Conservation (phyloP, 2,113 vertebrate genomes). For the Myxocyprinus asiaticus region DNA sequence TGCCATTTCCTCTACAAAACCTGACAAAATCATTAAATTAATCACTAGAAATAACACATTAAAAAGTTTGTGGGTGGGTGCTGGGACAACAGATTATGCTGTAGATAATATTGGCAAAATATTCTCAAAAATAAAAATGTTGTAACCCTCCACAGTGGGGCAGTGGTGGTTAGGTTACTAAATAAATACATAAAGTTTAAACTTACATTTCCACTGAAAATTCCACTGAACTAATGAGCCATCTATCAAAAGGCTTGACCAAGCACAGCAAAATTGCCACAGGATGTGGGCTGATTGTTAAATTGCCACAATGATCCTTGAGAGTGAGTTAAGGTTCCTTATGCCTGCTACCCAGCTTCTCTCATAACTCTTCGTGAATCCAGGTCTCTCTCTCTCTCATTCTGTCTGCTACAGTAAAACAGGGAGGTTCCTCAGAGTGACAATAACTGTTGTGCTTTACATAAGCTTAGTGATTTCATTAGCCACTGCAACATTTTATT, state of each 20-base stretch:
- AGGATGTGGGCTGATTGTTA: conserved; percentile 22
- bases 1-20: no score
- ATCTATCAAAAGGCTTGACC: neutral
- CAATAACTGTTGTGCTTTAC: conserved; percentile 59
- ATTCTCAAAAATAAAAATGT: no score
- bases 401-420: neutral
- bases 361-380: conserved; percentile 56
- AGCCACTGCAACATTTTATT: conserved; percentile 60
- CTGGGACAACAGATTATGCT: no score
- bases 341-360: conserved; percentile 17
- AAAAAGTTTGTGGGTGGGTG: no score
- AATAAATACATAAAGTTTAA: neutral
- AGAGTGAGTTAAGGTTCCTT: conserved; percentile 18
- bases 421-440: conserved; percentile 52
- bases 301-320: conserved; percentile 7
- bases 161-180: no score
- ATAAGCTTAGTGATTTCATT: conserved; percentile 67
- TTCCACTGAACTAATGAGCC: conserved; percentile 4
- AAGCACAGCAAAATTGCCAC: neutral
- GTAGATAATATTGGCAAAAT: no score
- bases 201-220: neutral
- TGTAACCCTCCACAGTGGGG: no score
- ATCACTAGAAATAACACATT: no score
- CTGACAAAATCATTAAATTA: no score
- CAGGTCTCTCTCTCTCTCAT: neutral